Evolutionary conservation across 2,888 invertebrate species (phyloP), one percentile per base, ranked within the genome.

Genomic region (Agrilus biguttatus): DNA sequence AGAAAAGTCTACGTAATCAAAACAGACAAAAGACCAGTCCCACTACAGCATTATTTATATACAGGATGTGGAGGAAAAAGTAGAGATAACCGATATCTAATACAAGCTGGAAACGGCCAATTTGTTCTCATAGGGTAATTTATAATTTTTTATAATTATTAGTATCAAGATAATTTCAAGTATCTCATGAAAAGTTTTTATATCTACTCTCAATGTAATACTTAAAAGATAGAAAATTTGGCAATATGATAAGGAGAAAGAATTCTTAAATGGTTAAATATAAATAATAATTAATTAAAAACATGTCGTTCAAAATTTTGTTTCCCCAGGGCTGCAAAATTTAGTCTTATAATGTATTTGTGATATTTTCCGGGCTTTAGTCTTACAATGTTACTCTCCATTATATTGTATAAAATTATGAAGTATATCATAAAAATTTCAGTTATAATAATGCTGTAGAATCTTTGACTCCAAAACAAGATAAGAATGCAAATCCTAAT

Each of bases 21-120:
- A 46, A 99, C 98, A 0, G 69, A 77, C 0, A 88, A 92, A 57
- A 72, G 98, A 43, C 98, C 98, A 0, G 92, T 99, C 1, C 98
- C 98, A 0, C 69, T 99, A 36, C 84, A 93, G 58, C 97, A 98
- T 66, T 91, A 82, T 63, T 70, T 98, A 1, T 96, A 93, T 56
- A 89, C 89, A 13, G 84, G 84, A 1, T 70, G 75, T 23, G 80
- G 82, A n/a, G 82, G 79, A n/a, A 80, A 78, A 54, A 78, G 78
- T 1, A 79, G 75, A 55, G 72, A 87, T 56, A 81, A 89, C 52
- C 71, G 79, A 40, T 91, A 85, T 63, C 62, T 87, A 33, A 70
- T 97, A 12, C 73, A 95, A 6, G 83, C 92, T 60, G 77, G 80
- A 40, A 75, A 82, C 47, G 82, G 83, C 10, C 38, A 41, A 1